These are phyloP conservation scores for Drosophila affinis DNA, from an alignment of 2,888 invertebrate species.

Conservation along the genomic window DNA sequence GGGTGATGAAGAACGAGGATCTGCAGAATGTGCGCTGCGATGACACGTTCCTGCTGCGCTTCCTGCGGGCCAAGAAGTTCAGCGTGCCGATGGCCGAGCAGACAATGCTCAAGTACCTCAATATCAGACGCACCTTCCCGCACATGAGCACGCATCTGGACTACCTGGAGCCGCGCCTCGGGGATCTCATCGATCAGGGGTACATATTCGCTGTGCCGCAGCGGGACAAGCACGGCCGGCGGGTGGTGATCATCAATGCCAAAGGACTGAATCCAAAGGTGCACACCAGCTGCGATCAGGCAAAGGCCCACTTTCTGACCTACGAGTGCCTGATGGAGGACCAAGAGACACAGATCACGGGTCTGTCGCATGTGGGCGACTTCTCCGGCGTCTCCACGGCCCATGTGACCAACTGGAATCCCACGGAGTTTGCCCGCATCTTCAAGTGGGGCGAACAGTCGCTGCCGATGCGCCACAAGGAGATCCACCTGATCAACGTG, in stretches of 20 bases:
- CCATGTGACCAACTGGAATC: constrained; percentile 89
- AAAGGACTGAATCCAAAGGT: constrained; percentile 88
- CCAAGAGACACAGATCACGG: constrained; percentile 90
- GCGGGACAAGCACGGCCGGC: constrained; percentile 88
- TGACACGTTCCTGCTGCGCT: constrained; percentile 89
- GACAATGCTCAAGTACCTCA: constrained; percentile 90
- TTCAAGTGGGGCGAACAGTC: constrained; percentile 93
- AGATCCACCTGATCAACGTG: constrained; percentile 89
- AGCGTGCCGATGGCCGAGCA: constrained; percentile 92
- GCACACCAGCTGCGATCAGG: constrained; percentile 88
- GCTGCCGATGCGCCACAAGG: constrained; percentile 91
- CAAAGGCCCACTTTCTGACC: constrained; percentile 88
- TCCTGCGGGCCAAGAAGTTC: constrained; percentile 91
- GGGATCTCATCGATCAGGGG: constrained; percentile 88
- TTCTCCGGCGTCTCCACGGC: constrained; percentile 86
- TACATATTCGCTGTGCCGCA: constrained; percentile 91
- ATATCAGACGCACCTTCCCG: constrained; percentile 88
- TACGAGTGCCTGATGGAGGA: constrained; percentile 91
- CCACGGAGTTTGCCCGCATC: constrained; percentile 88
- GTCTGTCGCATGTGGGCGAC: constrained; percentile 90
- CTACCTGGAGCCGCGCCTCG: constrained; percentile 86
- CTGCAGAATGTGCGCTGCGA: constrained; percentile 89
- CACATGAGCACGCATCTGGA: constrained; percentile 88
- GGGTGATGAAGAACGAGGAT: constrained; percentile 89
- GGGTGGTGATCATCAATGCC: constrained; percentile 87